Conservation (phyloP, 53 echinoderm and acorn worm species). For the Astropecten irregularis region DNA sequence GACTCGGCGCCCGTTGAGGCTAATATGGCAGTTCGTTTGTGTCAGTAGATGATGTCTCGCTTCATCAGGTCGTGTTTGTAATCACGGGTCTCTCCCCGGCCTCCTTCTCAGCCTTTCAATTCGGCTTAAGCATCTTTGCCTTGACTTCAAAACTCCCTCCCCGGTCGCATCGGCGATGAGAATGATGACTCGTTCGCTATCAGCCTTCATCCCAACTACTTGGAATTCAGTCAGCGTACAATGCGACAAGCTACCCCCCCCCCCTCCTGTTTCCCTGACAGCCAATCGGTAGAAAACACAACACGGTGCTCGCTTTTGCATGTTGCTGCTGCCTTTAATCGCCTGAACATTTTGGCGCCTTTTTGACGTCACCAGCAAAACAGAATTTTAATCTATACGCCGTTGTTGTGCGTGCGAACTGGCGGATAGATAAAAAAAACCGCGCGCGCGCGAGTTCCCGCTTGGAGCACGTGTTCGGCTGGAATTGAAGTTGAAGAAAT, state of each 20-base stretch:
- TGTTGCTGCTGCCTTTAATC: not conserved
- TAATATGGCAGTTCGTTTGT: slow-evolving; percentile 29
- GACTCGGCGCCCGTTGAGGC: slow-evolving; percentile 30
- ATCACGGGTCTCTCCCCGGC: no score
- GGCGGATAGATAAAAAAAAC: not conserved
- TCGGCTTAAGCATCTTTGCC: slow-evolving; percentile 31
- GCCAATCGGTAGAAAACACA: no score
- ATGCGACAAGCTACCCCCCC: not conserved
- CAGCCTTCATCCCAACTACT: not conserved
- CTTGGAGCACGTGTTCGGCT: not conserved
- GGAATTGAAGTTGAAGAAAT: not conserved
- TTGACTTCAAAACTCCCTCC: slow-evolving; percentile 17
- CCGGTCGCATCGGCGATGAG: not conserved
- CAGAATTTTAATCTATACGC: no score
- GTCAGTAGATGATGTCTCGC: slow-evolving; percentile 39
- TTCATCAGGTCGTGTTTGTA: slow-evolving; percentile 34
- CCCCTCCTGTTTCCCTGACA: no score
- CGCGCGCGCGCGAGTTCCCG: not conserved
- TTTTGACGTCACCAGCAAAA: slow-evolving; percentile 26
- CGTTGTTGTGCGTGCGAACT: not conserved
- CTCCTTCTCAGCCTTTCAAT: slow-evolving; percentile 53
- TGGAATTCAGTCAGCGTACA: slow-evolving; percentile 14
- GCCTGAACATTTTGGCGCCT: slow-evolving; percentile 14
- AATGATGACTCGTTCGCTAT: not conserved
- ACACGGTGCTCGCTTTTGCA: slow-evolving; percentile 2